Base-by-base conservation (phyloP, 2,113 vertebrate genomes). In the Amphiprion ocellaris region DNA sequence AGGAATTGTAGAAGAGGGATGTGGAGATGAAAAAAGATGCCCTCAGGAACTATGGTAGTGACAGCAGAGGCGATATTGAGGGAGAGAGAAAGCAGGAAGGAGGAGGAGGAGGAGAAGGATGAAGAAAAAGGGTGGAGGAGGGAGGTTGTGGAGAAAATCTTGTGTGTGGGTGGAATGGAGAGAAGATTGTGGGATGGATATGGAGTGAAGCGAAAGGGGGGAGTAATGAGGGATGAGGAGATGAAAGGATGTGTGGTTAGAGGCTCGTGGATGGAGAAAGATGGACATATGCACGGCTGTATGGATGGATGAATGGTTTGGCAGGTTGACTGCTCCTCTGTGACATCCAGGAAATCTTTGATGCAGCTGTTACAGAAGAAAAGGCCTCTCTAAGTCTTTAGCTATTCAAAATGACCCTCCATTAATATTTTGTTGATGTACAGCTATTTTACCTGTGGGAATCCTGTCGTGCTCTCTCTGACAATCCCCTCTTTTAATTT, bases 1-100 rank as follows among this genome's bases (percentile, higher is more conserved):
- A 61, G 15, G 16, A 21, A 66, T 17, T 5, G 26, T 21, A 76
- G 28, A 49, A 78, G 65, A 79, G 62, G 53, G 63, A 53, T 70
- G 59, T 56, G 60, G 61, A 79, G 79, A 74, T 77, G 55, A 44
- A 78, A 64, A 69, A 8, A 62, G 66, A 76, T 87, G 69, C 84
- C 87, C 77, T 75, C 49, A 80, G 85, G 90, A 88, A 79, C 30
- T 79, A 50, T 79, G 65, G 54, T 87, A 84, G 83, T 90, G 88
- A 89, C 86, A 88, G 77, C 53, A 64, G 79, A 79, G 85, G 67
- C 77, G 88, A 87, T 78, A 64, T 55, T 70, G 59, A 77, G 61
- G 63, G 39, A 66, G 24, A 53, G 69, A 73, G 46, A 59, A 64
- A 68, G 28, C 17, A 24, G 55, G 53, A 52, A 59, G 8, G 58